Percentiles rank a stretch among this genome's conserved stretches.
Conservation (phyloP, 1,140 invertebrate species). For the Magallana angulata region DNA sequence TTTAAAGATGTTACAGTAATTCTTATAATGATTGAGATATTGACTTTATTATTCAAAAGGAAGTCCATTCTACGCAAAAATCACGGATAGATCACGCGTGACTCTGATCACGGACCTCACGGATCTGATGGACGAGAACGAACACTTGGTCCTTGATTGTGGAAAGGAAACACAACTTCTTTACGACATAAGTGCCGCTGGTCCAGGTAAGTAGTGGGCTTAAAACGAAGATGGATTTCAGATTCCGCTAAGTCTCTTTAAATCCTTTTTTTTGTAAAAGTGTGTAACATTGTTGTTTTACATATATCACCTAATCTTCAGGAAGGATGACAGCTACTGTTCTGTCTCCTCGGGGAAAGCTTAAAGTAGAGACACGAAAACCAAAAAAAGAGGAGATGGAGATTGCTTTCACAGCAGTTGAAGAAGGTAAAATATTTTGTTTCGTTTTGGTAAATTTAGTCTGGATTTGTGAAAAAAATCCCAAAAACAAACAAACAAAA, state of each 20-base stretch:
- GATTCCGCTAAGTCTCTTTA: no score
- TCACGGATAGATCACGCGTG: conserved; percentile 86
- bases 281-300: no score
- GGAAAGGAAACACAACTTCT: conserved; percentile 82
- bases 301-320: conserved; percentile 56
- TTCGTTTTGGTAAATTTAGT: neutral
- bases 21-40: no score
- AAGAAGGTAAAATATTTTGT: conserved; percentile 66
- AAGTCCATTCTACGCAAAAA: conserved; percentile 86
- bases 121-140: conserved; percentile 86
- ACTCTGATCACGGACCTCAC: conserved; percentile 83
- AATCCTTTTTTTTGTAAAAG: no score
- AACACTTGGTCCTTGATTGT: conserved; percentile 84
- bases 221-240: no score
- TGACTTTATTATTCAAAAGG: conserved; percentile 75
- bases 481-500: no score
- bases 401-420: conserved; percentile 67
- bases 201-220: conserved; percentile 81
- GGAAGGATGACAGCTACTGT: conserved; percentile 87
- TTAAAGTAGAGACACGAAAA: conserved; percentile 66
- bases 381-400: conserved; percentile 54
- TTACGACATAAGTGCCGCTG: conserved; percentile 83
- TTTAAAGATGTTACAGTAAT: no score
- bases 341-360: conserved; percentile 84
- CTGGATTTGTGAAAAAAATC: no score